These are phyloP conservation scores for Chrysolina americana DNA, from an alignment of 2,888 invertebrate species.

Conservation along the genomic window DNA sequence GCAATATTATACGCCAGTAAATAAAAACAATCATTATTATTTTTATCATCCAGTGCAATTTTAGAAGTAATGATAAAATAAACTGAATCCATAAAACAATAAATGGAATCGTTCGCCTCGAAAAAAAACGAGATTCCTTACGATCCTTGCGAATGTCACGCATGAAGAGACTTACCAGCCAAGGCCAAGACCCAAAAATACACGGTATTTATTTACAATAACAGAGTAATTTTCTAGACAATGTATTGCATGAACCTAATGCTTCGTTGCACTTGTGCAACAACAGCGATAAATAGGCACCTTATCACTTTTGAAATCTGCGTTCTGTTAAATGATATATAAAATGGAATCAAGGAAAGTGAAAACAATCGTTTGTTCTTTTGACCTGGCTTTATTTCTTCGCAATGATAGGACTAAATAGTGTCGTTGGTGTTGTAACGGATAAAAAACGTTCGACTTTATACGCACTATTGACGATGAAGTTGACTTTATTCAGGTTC, in stretches of 20 bases:
- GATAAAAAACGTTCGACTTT: constrained; percentile 14
- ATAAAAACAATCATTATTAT: too few species aligned
- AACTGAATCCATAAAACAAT: too few species aligned
- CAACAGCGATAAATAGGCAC: constrained; percentile 55
- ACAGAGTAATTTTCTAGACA: constrained; percentile 54
- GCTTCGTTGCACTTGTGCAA: constrained; percentile 57
- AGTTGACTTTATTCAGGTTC: constrained; percentile 1
- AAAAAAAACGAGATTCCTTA: not conserved
- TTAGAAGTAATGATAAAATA: too few species aligned
- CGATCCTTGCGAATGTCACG: constrained; percentile 26
- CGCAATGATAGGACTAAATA: constrained; percentile 21
- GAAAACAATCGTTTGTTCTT: constrained; percentile 66
- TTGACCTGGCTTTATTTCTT: constrained; percentile 48
- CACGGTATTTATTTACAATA: constrained; percentile 52
- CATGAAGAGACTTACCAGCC: constrained; percentile 36
- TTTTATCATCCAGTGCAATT: too few species aligned
- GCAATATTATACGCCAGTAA: too few species aligned
- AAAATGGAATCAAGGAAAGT: constrained; percentile 68
- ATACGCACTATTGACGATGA: constrained; percentile 11
- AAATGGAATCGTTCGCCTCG: not conserved
- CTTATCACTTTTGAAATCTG: constrained; percentile 60
- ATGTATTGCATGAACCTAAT: constrained; percentile 53
- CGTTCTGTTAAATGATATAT: constrained; percentile 61
- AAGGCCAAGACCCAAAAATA: constrained; percentile 51
- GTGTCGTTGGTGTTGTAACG: constrained; percentile 21